A percentile compares a stretch with the other conserved stretches of the same genome.
Conservation (phyloP, 2,888 invertebrate genomes). For the Neria commutata region DNA sequence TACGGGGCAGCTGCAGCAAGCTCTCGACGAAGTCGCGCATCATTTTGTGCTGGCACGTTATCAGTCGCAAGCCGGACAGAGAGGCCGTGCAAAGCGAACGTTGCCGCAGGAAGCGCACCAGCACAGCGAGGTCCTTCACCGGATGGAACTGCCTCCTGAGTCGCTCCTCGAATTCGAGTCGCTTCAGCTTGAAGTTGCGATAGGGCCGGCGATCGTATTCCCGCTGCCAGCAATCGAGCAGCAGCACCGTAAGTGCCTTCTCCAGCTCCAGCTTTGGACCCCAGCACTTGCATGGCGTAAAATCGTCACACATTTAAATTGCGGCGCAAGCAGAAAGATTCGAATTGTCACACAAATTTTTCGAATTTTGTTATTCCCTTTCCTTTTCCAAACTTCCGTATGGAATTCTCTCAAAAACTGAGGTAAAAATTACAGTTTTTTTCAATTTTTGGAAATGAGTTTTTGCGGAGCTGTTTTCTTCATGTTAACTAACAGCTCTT, state of each 20-base stretch:
- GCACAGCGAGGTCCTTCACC: constrained; percentile 41
- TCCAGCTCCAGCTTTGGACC: background rate
- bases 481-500: too few species aligned
- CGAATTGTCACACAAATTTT: too few species aligned
- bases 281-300: constrained; percentile 27
- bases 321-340: too few species aligned
- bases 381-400: too few species aligned
- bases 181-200: constrained; percentile 43
- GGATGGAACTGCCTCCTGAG: constrained; percentile 42
- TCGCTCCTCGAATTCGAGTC: constrained; percentile 46
- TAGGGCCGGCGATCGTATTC: constrained; percentile 56
- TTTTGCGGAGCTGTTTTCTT: too few species aligned
- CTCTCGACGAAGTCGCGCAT: constrained; percentile 38
- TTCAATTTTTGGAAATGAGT: too few species aligned
- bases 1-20: constrained; percentile 29
- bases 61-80: constrained; percentile 35
- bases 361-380: too few species aligned
- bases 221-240: constrained; percentile 58
- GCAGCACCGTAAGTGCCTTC: constrained; percentile 33
- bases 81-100: constrained; percentile 28
- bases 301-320: constrained; percentile 37
- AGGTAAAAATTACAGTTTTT: too few species aligned
- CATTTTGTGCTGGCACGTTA: constrained; percentile 25
- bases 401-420: too few species aligned
- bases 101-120: constrained; percentile 44